A percentile compares a stretch with the other conserved stretches of the same genome.
phyloP scores from a whole-genome alignment of 2,888 invertebrate species.

The Thymelicus acteon region DNA sequence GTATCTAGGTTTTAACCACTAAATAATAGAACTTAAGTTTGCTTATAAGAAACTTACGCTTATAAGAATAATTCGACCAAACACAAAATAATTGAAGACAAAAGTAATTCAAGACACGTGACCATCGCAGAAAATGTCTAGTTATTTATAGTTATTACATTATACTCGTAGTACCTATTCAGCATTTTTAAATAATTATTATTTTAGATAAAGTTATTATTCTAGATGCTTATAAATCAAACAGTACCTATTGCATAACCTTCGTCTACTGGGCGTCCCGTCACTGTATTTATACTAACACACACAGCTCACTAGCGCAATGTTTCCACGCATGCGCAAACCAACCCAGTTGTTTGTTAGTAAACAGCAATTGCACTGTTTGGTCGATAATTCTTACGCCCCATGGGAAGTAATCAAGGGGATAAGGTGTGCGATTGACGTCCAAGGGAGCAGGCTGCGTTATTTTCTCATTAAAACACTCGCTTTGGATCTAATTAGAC shows the following conservation, averaged over 20 bases:
- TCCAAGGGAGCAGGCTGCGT: conserved; percentile 30
- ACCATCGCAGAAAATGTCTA: too few relatives aligned
- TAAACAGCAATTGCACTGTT: conserved; percentile 53
- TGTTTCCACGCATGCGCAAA: conserved; percentile 51
- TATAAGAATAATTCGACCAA: too few relatives aligned
- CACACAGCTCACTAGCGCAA: conserved; percentile 40
- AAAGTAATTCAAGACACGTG: too few relatives aligned
- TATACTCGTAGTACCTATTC: too few relatives aligned
- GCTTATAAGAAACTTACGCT: too few relatives aligned
- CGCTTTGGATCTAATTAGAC: not conserved
- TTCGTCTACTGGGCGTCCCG: conserved; percentile 58
- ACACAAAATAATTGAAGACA: too few relatives aligned
- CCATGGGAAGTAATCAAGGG: conserved; percentile 30
- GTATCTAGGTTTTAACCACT: too few relatives aligned
- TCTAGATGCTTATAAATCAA: conserved; percentile 65
- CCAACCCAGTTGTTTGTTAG: conserved; percentile 46
- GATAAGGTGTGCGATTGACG: conserved; percentile 36
- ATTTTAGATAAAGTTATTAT: not conserved
- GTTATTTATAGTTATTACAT: too few relatives aligned
- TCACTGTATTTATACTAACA: conserved; percentile 55
- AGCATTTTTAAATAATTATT: too few relatives aligned
- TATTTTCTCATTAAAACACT: conserved; percentile 26
- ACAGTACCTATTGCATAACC: conserved; percentile 68
- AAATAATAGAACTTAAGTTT: too few relatives aligned
- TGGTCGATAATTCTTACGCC: conserved; percentile 50